These are phyloP conservation scores for Mycetomoellerius zeteki DNA, from an alignment of 1,140 invertebrate species.

Conservation along the genomic window DNA sequence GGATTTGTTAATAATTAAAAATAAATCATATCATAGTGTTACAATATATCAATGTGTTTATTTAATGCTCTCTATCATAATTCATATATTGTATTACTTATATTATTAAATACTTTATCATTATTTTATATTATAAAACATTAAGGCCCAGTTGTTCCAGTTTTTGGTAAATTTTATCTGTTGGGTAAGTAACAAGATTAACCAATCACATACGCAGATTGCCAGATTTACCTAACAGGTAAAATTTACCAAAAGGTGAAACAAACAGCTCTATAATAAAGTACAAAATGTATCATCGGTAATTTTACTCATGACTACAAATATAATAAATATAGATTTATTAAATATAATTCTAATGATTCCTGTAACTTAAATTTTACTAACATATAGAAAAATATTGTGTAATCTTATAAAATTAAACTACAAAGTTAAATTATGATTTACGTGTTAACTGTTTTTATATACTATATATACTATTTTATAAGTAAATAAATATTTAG, in stretches of 20 bases:
- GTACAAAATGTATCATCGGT: not conserved
- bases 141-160: too few relatives aligned
- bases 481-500: constrained; percentile 4
- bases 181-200: too few relatives aligned
- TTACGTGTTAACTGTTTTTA: not conserved
- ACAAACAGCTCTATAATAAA: too few relatives aligned
- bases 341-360: not conserved
- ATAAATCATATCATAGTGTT: not conserved
- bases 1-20: not conserved
- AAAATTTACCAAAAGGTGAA: too few relatives aligned
- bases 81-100: not conserved
- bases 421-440: too few relatives aligned
- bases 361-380: not conserved
- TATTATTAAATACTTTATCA: not conserved
- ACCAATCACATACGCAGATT: too few relatives aligned
- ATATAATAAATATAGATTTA: not conserved
- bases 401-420: not conserved
- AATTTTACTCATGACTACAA: not conserved
- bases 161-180: too few relatives aligned
- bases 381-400: not conserved
- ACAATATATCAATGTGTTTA: not conserved
- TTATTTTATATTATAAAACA: not conserved
- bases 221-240: too few relatives aligned
- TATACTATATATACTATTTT: not conserved
- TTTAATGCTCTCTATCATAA: not conserved